phyloP scores from a whole-genome alignment of 2,888 invertebrate species.

The Pyralis farinalis region DNA sequence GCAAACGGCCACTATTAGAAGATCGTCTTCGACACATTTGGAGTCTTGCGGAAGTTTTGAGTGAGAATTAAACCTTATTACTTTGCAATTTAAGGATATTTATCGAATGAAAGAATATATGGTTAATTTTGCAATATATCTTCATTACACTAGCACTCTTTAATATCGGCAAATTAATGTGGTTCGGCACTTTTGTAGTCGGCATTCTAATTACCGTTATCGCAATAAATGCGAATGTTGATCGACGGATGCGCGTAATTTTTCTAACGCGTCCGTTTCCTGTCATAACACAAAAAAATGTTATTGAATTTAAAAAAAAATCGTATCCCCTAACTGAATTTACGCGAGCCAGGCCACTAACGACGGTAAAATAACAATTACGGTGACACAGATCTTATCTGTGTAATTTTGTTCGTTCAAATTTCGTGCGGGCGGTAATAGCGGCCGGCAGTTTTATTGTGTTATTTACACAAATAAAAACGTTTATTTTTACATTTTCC shows the following conservation, averaged over 20 bases:
- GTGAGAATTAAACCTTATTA: not conserved
- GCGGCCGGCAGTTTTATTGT: slow-evolving; percentile 71
- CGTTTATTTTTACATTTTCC: slow-evolving; percentile 81
- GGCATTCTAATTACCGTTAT: slow-evolving; percentile 63
- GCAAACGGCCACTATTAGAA: slow-evolving; percentile 27
- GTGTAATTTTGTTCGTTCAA: slow-evolving; percentile 66
- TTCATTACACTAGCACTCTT: slow-evolving; percentile 33
- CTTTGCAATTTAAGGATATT: not conserved
- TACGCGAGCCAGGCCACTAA: slow-evolving; percentile 71
- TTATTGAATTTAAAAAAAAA: slow-evolving; percentile 64
- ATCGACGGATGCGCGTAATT: slow-evolving; percentile 69
- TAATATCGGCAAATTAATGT: slow-evolving; percentile 43
- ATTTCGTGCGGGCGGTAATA: slow-evolving; percentile 62
- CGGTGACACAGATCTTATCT: slow-evolving; percentile 73
- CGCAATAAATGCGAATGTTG: slow-evolving; percentile 56
- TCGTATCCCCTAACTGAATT: slow-evolving; percentile 75
- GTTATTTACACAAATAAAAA: slow-evolving; percentile 82
- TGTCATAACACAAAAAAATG: slow-evolving; percentile 45
- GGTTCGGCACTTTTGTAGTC: slow-evolving; percentile 36
- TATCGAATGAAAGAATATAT: not conserved
- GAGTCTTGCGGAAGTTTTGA: not conserved
- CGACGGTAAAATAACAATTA: slow-evolving; percentile 77
- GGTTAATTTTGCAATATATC: slow-evolving; percentile 24
- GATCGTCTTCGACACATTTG: not conserved
- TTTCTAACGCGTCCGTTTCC: slow-evolving; percentile 74